Conservation (phyloP, 2,797 vertebrate species). For the Coranthus polyacanthus region DNA sequence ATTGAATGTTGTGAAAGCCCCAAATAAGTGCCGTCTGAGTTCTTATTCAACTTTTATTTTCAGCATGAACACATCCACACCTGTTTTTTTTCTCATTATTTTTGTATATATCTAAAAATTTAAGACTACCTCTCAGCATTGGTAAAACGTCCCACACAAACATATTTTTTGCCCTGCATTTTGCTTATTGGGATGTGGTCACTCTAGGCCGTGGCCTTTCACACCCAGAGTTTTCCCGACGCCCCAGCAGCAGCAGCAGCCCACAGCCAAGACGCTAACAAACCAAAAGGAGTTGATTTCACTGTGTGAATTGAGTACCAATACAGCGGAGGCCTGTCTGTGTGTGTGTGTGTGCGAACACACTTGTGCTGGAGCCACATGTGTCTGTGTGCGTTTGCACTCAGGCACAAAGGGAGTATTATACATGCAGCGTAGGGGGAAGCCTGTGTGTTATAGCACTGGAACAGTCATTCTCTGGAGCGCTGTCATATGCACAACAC, state of each 20-base stretch:
- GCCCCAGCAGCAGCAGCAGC: conserved; percentile 20
- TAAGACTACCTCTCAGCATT: too few relatives aligned
- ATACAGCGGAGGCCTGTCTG: conserved; percentile 77
- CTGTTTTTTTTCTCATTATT: too few relatives aligned
- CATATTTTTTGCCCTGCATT: too few relatives aligned
- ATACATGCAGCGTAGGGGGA: conserved; percentile 56
- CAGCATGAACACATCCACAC: too few relatives aligned
- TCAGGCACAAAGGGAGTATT: conserved; percentile 80
- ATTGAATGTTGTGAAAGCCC: too few relatives aligned
- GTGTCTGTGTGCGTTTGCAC: conserved; percentile 50
- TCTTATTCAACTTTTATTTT: too few relatives aligned
- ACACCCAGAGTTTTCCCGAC: conserved; percentile 9
- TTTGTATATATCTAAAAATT: too few relatives aligned
- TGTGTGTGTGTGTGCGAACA: conserved; percentile 40
- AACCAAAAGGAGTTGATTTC: conserved; percentile 65
- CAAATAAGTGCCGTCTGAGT: too few relatives aligned
- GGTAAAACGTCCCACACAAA: too few relatives aligned
- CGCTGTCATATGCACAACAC: conserved; percentile 72
- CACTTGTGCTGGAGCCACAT: conserved; percentile 49
- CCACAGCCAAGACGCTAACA: conserved; percentile 53
- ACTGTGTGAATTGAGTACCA: conserved; percentile 75
- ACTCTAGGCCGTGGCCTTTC: conserved; percentile 19
- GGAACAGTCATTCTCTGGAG: conserved; percentile 75
- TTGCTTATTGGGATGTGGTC: too few relatives aligned
- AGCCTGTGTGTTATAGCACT: conserved; percentile 45